phyloP scores from a whole-genome alignment of 2,113 vertebrate genomes.

The Potamarius usumacintae region DNA sequence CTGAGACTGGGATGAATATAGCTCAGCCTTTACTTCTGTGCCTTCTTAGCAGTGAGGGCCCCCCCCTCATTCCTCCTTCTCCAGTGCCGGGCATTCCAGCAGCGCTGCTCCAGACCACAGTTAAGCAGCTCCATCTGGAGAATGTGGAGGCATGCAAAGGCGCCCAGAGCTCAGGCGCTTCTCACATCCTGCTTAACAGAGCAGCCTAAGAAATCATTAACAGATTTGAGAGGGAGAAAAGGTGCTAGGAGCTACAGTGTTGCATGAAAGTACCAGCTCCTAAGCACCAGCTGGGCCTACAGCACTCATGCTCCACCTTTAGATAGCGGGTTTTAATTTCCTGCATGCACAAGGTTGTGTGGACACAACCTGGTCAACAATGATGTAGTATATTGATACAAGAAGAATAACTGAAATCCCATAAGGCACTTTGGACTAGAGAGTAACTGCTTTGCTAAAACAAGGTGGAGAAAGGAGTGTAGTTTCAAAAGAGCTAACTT shows the following conservation, averaged over 20 bases:
- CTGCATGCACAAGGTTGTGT: neutral
- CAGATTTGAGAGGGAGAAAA: constrained; percentile 61
- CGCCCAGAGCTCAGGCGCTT: constrained; percentile 61
- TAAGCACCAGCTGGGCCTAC: neutral
- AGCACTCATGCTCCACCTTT: neutral
- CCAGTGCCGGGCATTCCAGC: constrained; percentile 49
- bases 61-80: constrained; percentile 21
- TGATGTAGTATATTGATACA: neutral
- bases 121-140: constrained; percentile 75
- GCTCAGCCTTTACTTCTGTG: constrained; percentile 4
- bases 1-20: constrained; percentile 6
- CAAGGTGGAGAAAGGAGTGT: neutral
- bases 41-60: constrained; percentile 39
- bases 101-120: constrained; percentile 67
- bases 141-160: constrained; percentile 70
- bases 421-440: neutral
- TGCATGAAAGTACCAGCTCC: neutral
- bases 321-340: neutral
- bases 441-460: neutral
- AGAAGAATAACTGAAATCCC: neutral
- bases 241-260: constrained; percentile 16
- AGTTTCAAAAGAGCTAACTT: neutral
- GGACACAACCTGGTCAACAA: neutral
- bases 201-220: constrained; percentile 70
- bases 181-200: constrained; percentile 72